Conservation (phyloP, 2,888 invertebrate species). For the Coelinius sp. region DNA sequence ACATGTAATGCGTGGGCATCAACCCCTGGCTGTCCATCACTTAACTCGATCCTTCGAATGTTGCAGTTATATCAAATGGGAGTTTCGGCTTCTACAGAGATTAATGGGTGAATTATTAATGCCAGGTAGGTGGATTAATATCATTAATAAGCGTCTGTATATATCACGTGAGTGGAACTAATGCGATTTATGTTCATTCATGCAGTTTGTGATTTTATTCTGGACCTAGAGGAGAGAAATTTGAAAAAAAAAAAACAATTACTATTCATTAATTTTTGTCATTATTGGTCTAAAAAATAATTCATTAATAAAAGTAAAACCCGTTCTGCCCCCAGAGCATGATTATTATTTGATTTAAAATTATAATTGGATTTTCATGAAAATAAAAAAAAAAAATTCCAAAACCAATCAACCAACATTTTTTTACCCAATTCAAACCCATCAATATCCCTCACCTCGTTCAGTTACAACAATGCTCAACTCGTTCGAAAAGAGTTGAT, state of each 20-base stretch:
- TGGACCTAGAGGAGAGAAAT: conserved; percentile 31
- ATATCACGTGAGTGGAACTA: conserved; percentile 45
- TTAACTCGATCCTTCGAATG: conserved; percentile 61
- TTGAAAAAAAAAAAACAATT: background rate
- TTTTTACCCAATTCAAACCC: background rate
- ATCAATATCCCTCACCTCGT: background rate
- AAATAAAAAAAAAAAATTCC: background rate
- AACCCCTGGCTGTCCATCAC: conserved; percentile 58
- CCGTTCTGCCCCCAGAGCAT: too few species aligned
- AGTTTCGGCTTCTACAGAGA: conserved; percentile 57
- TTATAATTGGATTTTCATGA: too few species aligned
- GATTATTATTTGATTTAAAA: too few species aligned
- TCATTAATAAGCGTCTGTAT: conserved; percentile 58
- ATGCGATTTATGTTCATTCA: conserved; percentile 52
- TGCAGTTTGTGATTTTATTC: conserved; percentile 12
- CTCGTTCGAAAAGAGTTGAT: conserved; percentile 36
- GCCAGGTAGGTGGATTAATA: conserved; percentile 58
- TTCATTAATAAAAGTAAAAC: too few species aligned
- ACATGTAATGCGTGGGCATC: conserved; percentile 12
- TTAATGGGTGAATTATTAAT: conserved; percentile 64
- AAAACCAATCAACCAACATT: background rate
- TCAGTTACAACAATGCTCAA: background rate
- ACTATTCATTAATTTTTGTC: background rate
- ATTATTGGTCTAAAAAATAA: background rate
- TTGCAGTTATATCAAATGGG: conserved; percentile 55